Conservation (phyloP, 2,113 vertebrate genomes). For the Ranitomeya imitator region DNA sequence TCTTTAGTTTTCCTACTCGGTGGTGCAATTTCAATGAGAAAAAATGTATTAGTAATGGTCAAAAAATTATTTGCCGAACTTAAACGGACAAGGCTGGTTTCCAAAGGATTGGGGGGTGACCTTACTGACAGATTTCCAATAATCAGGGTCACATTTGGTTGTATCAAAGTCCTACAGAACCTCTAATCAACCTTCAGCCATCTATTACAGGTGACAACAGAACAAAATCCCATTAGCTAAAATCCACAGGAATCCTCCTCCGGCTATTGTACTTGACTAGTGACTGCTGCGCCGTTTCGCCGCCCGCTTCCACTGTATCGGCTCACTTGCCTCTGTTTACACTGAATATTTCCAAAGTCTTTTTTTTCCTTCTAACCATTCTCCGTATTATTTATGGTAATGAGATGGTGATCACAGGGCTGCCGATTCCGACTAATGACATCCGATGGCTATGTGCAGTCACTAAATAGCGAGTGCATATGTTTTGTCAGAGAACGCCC, state of each 20-base stretch:
- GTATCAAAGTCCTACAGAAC: too few species aligned
- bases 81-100: too few species aligned
- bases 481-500: slow-evolving; percentile 25
- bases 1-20: too few species aligned
- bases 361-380: neutral
- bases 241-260: neutral
- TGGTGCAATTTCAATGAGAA: too few species aligned
- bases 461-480: slow-evolving; percentile 6
- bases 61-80: too few species aligned
- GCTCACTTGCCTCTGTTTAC: neutral
- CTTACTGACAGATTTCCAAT: too few species aligned
- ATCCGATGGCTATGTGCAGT: slow-evolving; percentile 3
- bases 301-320: neutral
- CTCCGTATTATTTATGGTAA: neutral
- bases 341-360: neutral
- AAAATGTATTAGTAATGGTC: too few species aligned
- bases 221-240: neutral
- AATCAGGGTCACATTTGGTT: too few species aligned
- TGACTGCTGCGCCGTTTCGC: neutral
- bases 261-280: neutral
- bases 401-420: slow-evolving; percentile 51
- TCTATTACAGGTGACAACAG: neutral
- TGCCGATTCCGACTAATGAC: slow-evolving; percentile 31
- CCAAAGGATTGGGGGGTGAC: too few species aligned
- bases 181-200: neutral